A percentile compares a stretch with the other conserved stretches of the same genome.
These are phyloP conservation scores for Myrmecobius fasciatus DNA, from an alignment of 2,113 vertebrate species.

Conservation along the genomic window DNA sequence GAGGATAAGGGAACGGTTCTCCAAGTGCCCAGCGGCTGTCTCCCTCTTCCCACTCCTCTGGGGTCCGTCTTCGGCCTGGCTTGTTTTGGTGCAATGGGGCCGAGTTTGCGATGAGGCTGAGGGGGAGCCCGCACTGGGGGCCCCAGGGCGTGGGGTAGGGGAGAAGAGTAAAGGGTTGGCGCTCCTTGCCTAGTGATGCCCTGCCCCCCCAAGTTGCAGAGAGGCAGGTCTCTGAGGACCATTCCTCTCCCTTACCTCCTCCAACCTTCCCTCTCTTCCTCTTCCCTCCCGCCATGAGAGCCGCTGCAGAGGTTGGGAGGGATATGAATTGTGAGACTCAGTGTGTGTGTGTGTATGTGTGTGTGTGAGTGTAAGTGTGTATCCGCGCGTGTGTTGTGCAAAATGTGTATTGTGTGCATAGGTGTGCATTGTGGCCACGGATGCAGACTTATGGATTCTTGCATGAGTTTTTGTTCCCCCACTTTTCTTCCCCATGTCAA, in stretches of 20 bases:
- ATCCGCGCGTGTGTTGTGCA: not conserved
- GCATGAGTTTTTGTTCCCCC: not conserved
- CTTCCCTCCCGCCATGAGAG: not conserved
- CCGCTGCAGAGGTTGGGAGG: not conserved
- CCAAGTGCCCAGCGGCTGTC: not conserved
- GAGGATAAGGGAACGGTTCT: not conserved
- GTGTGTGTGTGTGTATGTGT: not conserved
- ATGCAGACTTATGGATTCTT: not conserved
- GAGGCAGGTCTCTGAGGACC: not conserved
- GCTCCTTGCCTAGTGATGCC: not conserved
- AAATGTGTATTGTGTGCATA: not conserved
- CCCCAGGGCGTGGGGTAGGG: not conserved
- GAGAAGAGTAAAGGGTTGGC: not conserved
- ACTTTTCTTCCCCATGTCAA: not conserved
- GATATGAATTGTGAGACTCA: not conserved
- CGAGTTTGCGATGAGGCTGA: not conserved
- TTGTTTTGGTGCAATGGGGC: constrained; percentile 44
- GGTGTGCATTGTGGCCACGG: not conserved
- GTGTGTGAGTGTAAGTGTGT: not conserved
- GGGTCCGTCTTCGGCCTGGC: constrained; percentile 20
- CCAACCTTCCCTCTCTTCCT: not conserved
- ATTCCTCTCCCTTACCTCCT: not conserved
- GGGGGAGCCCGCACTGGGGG: not conserved
- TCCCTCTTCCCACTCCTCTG: not conserved
- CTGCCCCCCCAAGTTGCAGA: not conserved